Base-by-base conservation (phyloP, 2,888 invertebrate species). In the Caenorhabditis doughertyi region DNA sequence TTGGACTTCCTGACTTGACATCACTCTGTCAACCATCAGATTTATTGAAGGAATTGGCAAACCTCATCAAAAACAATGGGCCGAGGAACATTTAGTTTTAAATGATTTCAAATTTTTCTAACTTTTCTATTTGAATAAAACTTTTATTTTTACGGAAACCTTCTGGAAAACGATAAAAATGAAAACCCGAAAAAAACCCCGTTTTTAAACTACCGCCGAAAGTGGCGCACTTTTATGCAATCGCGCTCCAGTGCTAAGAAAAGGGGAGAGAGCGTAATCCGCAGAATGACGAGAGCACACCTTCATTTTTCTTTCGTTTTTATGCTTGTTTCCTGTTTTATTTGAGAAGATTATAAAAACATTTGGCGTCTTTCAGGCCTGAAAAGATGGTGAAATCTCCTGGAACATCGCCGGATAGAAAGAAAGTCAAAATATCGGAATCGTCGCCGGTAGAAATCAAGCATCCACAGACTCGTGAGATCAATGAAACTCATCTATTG, bases 371-470 rank as follows among this genome's bases (percentile, higher is more conserved):
- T 60, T 58, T 60, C 25, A 39, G 39, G 39, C 39, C 9, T 18
- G 18, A 11, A 70, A 71, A 35, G 16, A 81, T 81, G 81, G 74
- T 81, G 3, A 76, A 64, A 35, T 81, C 81, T 27, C 81, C 81
- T 29, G 76, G 62, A 67, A 8, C 64, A 9, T 81, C 81, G 9
- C 81, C 81, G 4, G 81, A 77, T 18, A 55, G 71, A 18, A 81
- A 81, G 47, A 81, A 81, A 27, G 35, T 65, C 8, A 81, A 81
- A 47, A 27, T 77, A 3, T 39, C 39, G 39, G 77, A 81, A 0
- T 60, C 60, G 13, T 72, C 56, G 29, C 81, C 81, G 18, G 70
- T 70, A 70, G 47, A 64, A 11, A 51, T 76, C 16, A 56, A 47
- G 13, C 58, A 67, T 35, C 60, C 76, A n/a, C 35, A 21, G 21